Base-by-base conservation (phyloP, 2,113 vertebrate species). In the Lonchura striata region DNA sequence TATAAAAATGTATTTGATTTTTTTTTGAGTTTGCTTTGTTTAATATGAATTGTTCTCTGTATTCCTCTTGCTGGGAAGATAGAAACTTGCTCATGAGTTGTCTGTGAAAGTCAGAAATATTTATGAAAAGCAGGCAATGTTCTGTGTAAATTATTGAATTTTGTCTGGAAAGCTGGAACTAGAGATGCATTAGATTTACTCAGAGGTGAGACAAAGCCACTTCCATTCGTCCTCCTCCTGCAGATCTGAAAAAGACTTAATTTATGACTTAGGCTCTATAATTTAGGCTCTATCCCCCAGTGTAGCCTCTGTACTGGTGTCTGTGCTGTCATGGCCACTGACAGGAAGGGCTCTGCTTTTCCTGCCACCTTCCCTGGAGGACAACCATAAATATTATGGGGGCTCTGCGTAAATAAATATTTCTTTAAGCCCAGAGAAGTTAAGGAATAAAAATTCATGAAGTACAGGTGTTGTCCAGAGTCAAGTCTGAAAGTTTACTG, bases 271-370 rank as follows among this genome's bases (percentile, higher is more conserved):
- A 53, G 47, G 15, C 60, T 53, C 47, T 9, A 1, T 46, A 66
- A 46, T 56, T 54, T 15, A 72, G 52, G 30, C 69, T 54, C 16
- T 19, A 2, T 46, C 56, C 50, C 50, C 21, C 47, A 30, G 15
- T 2, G 20, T 1, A 31, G 20, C 25, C 28, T 37, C 69, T 23
- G 15, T 4, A 0, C 28, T 33, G 50, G 15, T 52, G 0, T 39
- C 65, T 22, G 33, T 56, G 27, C 33, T 56, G 41, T 53, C 49
- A 22, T 0, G 39, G 65, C 30, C 5, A 0, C 49, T 44, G 57
- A 5, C 7, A 7, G 22, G n/a, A 28, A 59, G 21, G 71, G 21
- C 33, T 66, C 4, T 44, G 30, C 17, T 77, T 61, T 64, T 46
- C 33, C 60, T 78, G 35, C 42, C 54, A 6, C 39, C 47, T 46